These are phyloP conservation scores for Ennomos erosarius DNA, from an alignment of 2,888 invertebrate species.

Conservation along the genomic window DNA sequence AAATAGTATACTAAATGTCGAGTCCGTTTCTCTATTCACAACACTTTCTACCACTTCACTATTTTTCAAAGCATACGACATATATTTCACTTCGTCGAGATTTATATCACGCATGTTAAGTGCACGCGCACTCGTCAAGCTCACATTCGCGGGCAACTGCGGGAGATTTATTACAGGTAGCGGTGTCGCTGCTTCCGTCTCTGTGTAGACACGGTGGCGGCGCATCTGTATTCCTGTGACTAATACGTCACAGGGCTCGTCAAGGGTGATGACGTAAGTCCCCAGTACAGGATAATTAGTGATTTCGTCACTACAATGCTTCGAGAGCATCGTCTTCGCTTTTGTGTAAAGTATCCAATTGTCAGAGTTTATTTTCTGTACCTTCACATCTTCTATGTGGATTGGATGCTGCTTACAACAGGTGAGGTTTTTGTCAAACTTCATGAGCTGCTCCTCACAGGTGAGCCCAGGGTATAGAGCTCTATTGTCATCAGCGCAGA, in stretches of 20 bases:
- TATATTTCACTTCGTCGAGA: conserved; percentile 7
- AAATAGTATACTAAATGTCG: conserved; percentile 3
- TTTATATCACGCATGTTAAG: background rate
- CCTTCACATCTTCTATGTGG: background rate
- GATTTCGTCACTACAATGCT: background rate
- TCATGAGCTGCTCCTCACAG: conserved; percentile 7
- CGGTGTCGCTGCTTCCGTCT: background rate
- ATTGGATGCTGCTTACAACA: conserved; percentile 2
- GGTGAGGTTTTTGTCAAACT: background rate
- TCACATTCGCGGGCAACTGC: background rate
- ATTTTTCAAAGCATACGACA: conserved; percentile 3
- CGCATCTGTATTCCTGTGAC: conserved; percentile 2
- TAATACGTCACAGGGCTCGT: conserved; percentile 5
- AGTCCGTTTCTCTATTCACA: background rate
- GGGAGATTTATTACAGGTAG: background rate
- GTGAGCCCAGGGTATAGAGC: conserved; percentile 4
- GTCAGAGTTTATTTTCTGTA: background rate
- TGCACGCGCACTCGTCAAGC: conserved; percentile 2
- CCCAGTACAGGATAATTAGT: background rate
- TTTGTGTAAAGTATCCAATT: background rate
- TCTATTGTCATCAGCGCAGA: conserved; percentile 1
- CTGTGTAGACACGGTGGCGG: background rate
- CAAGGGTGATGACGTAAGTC: conserved; percentile 3
- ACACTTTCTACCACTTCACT: conserved; percentile 6
- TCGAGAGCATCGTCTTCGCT: background rate